These are phyloP conservation scores for Oreonectes daqikongensis DNA, from an alignment of 2,797 vertebrate species.

Conservation along the genomic window DNA sequence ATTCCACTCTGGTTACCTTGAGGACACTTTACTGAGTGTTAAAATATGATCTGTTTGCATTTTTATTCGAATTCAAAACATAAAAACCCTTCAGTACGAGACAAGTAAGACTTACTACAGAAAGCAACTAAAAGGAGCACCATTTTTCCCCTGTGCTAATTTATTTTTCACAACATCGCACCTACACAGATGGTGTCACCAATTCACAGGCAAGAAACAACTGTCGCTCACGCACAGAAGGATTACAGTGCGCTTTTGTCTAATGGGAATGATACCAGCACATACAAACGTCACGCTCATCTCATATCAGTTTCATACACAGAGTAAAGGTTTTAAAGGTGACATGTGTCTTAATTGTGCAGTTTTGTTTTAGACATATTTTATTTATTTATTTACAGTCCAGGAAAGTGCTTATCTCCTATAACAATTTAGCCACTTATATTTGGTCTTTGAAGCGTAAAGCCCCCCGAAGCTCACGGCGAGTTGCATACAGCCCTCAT, in stretches of 20 bases:
- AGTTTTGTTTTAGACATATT: slow-evolving; percentile 19
- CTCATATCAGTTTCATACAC: background rate
- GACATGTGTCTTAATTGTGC: background rate
- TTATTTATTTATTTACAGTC: slow-evolving; percentile 42
- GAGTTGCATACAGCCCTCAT: slow-evolving; percentile 37
- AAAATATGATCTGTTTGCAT: background rate
- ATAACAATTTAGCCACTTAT: slow-evolving; percentile 49
- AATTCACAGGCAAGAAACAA: slow-evolving; percentile 9
- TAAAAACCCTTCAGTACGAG: background rate
- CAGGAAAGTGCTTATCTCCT: slow-evolving; percentile 39
- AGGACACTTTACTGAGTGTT: too few relatives aligned
- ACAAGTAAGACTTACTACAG: background rate
- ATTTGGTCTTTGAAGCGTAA: slow-evolving; percentile 57
- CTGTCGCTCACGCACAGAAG: background rate
- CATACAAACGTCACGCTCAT: background rate
- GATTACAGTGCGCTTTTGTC: background rate
- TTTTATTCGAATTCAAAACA: slow-evolving; percentile 1
- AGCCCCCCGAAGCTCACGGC: slow-evolving; percentile 39
- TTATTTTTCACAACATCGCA: slow-evolving; percentile 25
- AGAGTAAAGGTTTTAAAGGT: background rate
- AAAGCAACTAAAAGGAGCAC: background rate
- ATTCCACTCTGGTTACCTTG: background rate
- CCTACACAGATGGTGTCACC: slow-evolving; percentile 25
- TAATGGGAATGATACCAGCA: background rate
- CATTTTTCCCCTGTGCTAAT: background rate